phyloP scores from a whole-genome alignment of 2,113 vertebrate species.

The Hystrix brachyura region DNA sequence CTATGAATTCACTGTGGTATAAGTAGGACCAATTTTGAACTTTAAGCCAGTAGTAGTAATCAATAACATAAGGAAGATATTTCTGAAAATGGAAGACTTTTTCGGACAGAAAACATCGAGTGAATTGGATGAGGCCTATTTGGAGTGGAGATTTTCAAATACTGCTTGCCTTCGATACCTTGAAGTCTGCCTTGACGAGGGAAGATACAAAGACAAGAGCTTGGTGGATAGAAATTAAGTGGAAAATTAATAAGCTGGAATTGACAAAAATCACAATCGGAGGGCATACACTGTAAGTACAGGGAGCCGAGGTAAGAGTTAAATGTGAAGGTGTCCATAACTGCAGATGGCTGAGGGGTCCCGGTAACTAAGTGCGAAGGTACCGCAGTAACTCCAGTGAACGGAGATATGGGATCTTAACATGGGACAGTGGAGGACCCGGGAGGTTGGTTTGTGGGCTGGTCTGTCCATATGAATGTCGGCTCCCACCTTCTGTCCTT shows the following conservation, averaged over 20 bases:
- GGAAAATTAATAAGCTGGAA: not conserved
- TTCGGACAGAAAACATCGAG: not conserved
- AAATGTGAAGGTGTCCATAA: not conserved
- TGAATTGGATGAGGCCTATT: not conserved
- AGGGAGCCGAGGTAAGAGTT: not conserved
- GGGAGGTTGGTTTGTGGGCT: not conserved
- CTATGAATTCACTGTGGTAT: not conserved
- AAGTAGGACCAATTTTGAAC: not conserved
- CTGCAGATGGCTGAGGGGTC: not conserved
- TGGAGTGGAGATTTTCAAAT: not conserved
- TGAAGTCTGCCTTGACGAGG: not conserved
- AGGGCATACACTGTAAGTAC: not conserved
- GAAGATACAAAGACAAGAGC: not conserved
- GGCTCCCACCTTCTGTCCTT: not conserved
- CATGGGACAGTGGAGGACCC: not conserved
- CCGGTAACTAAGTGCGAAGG: not conserved
- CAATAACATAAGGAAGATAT: not conserved
- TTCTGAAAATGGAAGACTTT: not conserved
- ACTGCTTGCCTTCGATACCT: not conserved
- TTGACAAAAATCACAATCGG: not conserved
- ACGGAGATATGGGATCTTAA: not conserved
- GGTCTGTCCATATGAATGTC: not conserved
- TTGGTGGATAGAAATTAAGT: not conserved
- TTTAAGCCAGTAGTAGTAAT: not conserved
- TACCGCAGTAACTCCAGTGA: not conserved